Evolutionary conservation across 2,888 invertebrate species (phyloP).

Genomic region (Fragum fragum): DNA sequence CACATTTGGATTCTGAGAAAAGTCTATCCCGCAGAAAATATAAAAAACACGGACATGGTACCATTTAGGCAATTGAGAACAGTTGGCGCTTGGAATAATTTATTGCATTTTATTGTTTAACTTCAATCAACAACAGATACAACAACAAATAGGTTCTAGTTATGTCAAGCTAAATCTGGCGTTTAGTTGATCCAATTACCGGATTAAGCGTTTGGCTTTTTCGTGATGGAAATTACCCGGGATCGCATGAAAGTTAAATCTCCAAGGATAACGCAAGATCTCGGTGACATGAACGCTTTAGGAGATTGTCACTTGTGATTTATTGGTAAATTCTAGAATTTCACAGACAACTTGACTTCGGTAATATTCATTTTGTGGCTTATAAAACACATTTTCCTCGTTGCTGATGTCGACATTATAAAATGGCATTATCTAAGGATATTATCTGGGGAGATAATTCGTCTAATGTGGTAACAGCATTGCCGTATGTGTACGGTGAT

Average conservation of each 20-base stretch:
- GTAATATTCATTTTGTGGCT: not conserved
- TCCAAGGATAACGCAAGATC: constrained; percentile 12
- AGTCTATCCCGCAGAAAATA: too few species aligned
- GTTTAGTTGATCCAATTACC: not conserved
- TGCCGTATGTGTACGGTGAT: not conserved
- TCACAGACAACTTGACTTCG: not conserved
- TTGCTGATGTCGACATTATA: not conserved
- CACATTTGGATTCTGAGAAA: too few species aligned
- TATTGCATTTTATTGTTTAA: too few species aligned
- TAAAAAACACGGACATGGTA: too few species aligned
- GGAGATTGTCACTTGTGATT: constrained; percentile 4
- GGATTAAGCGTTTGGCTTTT: constrained; percentile 2
- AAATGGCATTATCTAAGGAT: constrained; percentile 6
- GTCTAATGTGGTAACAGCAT: not conserved
- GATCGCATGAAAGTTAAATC: constrained; percentile 5
- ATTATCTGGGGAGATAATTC: constrained; percentile 8
- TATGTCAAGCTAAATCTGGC: not conserved
- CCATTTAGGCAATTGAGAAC: too few species aligned
- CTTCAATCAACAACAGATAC: too few species aligned
- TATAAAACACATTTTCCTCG: not conserved
- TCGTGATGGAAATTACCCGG: not conserved
- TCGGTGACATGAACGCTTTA: not conserved
- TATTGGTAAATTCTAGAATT: not conserved
- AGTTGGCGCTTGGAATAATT: too few species aligned
- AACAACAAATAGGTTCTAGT: too few species aligned